These are phyloP conservation scores for Tetrax tetrax DNA, from an alignment of 2,113 vertebrate species.

Conservation along the genomic window DNA sequence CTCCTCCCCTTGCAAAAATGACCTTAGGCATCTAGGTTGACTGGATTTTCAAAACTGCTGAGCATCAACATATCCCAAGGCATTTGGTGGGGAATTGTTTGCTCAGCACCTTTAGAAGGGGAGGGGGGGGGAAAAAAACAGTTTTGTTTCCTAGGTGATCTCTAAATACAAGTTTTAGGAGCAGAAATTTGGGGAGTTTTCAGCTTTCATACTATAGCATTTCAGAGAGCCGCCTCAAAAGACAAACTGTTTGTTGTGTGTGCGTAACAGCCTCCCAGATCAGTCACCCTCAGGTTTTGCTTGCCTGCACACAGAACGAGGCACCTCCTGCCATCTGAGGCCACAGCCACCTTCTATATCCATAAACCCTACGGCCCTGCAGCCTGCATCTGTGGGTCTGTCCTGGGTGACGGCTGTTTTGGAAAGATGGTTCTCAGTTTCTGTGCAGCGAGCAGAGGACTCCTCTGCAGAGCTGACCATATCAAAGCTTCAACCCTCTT, in stretches of 20 bases:
- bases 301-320: not conserved
- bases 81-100: constrained; percentile 11
- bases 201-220: not conserved
- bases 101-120: constrained; percentile 14
- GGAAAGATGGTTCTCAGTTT: not conserved
- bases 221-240: not conserved
- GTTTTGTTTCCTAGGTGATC: constrained; percentile 56
- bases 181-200: not conserved
- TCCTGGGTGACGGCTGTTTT: accelerated
- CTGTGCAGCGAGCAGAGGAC: not conserved
- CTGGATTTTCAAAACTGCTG: constrained; percentile 57
- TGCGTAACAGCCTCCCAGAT: not conserved
- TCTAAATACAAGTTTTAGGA: not conserved
- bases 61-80: constrained; percentile 56
- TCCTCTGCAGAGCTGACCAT: not conserved
- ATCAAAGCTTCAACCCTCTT: not conserved
- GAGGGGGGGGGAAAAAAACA: not conserved
- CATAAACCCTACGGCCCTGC: not conserved
- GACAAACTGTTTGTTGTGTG: not conserved
- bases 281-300: not conserved
- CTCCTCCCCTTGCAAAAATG: constrained; percentile 40
- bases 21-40: constrained; percentile 59
- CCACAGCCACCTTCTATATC: accelerated
- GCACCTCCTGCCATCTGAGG: not conserved
- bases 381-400: not conserved